phyloP scores from a whole-genome alignment of 2,113 vertebrate species.

The Alligator mississippiensis region DNA sequence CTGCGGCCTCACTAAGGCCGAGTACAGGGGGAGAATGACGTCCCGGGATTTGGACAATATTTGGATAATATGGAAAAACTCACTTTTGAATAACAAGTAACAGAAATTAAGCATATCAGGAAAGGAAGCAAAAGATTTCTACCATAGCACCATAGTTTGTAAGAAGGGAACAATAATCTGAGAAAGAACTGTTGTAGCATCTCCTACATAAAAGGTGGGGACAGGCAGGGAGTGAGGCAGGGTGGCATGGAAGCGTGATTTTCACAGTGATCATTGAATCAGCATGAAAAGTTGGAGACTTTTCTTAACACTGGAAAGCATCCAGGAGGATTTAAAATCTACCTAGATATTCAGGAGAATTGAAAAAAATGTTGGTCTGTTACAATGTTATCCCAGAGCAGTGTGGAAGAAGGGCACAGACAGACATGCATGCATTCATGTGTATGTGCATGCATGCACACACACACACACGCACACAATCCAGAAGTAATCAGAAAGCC shows the following conservation, averaged over 20 bases:
- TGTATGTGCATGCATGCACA: no score
- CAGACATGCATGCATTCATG: no score
- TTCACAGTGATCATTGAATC: background rate
- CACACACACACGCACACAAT: background rate
- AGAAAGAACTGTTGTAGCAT: background rate
- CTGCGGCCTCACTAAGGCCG: no score
- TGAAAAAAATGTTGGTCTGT: background rate
- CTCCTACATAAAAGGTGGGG: background rate
- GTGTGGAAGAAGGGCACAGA: background rate
- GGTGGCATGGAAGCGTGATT: background rate
- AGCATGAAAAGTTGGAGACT: background rate
- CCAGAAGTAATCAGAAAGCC: background rate
- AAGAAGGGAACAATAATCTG: background rate
- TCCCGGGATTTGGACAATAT: no score
- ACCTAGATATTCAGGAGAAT: background rate
- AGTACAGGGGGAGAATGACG: no score
- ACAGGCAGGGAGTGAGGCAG: background rate
- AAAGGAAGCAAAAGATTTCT: background rate
- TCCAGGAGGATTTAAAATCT: background rate
- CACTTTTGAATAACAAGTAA: background rate
- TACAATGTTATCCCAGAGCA: background rate
- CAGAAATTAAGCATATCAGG: background rate
- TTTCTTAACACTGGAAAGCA: background rate
- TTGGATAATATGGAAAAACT: background rate
- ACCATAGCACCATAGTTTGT: background rate